phyloP scores from a whole-genome alignment of 2,888 invertebrate species.

The Sphaerophoria taeniata region DNA sequence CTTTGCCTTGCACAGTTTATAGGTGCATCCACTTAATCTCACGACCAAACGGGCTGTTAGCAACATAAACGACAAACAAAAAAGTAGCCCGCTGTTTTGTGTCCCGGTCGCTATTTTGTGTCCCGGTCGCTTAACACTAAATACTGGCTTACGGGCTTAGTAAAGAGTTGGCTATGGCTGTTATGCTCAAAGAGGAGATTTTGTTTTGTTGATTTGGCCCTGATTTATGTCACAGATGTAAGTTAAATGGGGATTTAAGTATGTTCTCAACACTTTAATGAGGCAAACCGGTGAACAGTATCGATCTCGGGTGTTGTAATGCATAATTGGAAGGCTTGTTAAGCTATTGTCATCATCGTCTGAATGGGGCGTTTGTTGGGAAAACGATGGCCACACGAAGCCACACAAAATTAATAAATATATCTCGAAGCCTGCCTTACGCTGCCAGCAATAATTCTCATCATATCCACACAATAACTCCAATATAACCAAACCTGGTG shows the following conservation, averaged over 20 bases:
- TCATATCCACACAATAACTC: conserved; percentile 43
- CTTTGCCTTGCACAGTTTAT: conserved; percentile 56
- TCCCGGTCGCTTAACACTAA: neutral
- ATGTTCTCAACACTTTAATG: conserved; percentile 58
- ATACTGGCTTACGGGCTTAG: neutral
- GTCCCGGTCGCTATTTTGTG: conserved; percentile 23
- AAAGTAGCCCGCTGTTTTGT: conserved; percentile 61
- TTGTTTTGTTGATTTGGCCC: conserved; percentile 67
- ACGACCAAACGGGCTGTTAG: conserved; percentile 46
- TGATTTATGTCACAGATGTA: conserved; percentile 72
- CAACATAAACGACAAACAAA: neutral
- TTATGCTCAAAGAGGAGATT: conserved; percentile 39
- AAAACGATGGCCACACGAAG: too few species aligned
- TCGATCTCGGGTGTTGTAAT: conserved; percentile 24
- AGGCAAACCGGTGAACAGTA: conserved; percentile 36
- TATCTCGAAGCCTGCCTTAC: neutral
- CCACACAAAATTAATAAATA: conserved; percentile 35
- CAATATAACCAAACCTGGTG: conserved; percentile 62
- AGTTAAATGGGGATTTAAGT: conserved; percentile 69
- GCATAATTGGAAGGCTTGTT: conserved; percentile 45
- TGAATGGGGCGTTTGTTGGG: too few species aligned
- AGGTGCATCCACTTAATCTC: conserved; percentile 69
- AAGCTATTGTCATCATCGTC: too few species aligned
- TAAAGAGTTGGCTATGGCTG: neutral
- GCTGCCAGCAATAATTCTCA: conserved; percentile 44